Conservation (phyloP, 37 sponge, comb jelly and placozoan species). For the Tethya wilhelma region DNA sequence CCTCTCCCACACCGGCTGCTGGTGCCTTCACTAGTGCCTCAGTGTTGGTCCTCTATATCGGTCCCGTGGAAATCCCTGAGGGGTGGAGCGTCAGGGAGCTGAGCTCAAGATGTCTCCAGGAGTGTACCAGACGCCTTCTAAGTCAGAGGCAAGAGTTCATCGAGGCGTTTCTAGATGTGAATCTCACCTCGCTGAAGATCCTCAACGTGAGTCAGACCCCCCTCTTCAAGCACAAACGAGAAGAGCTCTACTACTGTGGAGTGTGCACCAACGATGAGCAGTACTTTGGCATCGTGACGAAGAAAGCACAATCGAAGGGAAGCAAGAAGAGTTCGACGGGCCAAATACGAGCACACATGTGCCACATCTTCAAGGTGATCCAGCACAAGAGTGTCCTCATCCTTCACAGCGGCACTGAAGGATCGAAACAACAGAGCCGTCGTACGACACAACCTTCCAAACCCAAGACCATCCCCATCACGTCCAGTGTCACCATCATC, state of each 20-base stretch:
- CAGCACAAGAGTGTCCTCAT: slow-evolving; percentile 44
- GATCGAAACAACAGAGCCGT: neutral
- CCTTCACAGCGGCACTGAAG: slow-evolving; percentile 14
- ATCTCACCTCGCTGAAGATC: slow-evolving; percentile 35
- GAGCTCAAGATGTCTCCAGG: slow-evolving; percentile 63
- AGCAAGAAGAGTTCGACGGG: slow-evolving; percentile 10
- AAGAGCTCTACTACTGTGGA: slow-evolving; percentile 76
- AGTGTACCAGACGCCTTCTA: slow-evolving; percentile 64
- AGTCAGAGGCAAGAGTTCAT: slow-evolving; percentile 54
- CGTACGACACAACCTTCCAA: neutral
- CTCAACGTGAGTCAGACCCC: slow-evolving; percentile 24
- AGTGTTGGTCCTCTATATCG: slow-evolving; percentile 69
- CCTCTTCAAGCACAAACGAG: slow-evolving; percentile 46
- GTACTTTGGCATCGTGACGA: slow-evolving; percentile 77
- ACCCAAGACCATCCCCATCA: slow-evolving; percentile 38
- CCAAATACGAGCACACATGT: slow-evolving; percentile 38
- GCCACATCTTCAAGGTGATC: slow-evolving; percentile 72
- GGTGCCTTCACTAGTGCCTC: slow-evolving; percentile 39
- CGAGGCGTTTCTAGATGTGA: slow-evolving; percentile 58
- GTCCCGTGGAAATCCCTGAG: slow-evolving; percentile 73
- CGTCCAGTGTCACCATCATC: slow-evolving; percentile 51
- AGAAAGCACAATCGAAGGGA: slow-evolving; percentile 11
- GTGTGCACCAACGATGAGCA: slow-evolving; percentile 72
- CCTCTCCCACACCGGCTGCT: slow-evolving; percentile 20
- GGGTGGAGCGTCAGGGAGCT: slow-evolving; percentile 52